Evolutionary conservation across 2,113 vertebrate genomes (phyloP).

Genomic region (Miniopterus natalensis): DNA sequence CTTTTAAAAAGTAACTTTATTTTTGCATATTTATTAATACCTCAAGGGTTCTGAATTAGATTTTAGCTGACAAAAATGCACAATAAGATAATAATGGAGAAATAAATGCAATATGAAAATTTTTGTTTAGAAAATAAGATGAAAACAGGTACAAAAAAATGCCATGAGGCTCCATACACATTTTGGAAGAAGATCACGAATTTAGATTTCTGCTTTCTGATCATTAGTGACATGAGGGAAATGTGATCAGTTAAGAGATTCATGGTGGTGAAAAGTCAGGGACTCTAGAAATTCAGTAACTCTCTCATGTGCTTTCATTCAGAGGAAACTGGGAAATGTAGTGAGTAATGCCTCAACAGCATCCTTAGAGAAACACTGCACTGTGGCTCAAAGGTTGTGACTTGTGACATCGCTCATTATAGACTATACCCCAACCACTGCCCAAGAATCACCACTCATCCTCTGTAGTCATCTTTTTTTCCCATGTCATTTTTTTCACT

Average conservation of each 20-base stretch:
- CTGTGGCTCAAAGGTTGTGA: background rate
- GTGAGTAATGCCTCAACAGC: too few species aligned
- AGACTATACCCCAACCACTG: background rate
- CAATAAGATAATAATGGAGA: background rate
- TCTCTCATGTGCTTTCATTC: background rate
- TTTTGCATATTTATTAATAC: slow-evolving; percentile 20
- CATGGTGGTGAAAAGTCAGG: background rate
- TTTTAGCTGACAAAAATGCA: background rate
- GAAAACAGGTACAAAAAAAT: background rate
- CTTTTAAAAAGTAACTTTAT: background rate
- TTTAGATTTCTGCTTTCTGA: background rate
- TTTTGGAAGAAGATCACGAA: background rate
- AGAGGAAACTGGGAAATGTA: background rate
- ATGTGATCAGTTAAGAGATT: background rate
- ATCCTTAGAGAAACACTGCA: background rate
- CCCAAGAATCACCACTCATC: background rate
- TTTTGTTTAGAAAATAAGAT: slow-evolving; percentile 25
- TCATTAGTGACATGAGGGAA: background rate
- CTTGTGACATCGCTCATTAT: background rate
- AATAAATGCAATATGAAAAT: background rate
- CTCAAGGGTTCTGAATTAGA: background rate
- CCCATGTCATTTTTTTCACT: too few species aligned
- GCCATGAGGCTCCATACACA: rapidly evolving
- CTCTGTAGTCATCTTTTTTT: background rate
- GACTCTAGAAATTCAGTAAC: background rate